A percentile compares a stretch with the other conserved stretches of the same genome.
These are phyloP conservation scores for Pemphigus obesinymphae DNA, from an alignment of 1,140 invertebrate genomes.

Conservation along the genomic window DNA sequence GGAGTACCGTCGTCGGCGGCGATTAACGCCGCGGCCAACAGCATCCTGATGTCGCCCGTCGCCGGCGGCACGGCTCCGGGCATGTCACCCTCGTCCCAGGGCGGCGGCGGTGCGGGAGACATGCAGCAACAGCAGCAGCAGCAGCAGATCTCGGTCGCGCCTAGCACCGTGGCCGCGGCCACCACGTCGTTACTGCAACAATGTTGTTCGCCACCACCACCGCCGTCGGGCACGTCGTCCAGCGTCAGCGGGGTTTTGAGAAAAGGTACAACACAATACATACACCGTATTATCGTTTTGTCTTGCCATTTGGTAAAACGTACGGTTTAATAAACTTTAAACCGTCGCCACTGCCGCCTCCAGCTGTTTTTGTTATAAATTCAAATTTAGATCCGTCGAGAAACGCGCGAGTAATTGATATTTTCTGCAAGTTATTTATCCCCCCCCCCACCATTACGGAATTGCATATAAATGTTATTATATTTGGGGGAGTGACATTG, in stretches of 20 bases:
- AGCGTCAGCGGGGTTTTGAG: not conserved
- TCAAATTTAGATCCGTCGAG: not conserved
- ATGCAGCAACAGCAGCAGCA: not conserved
- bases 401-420: not conserved
- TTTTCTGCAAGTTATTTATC: not conserved
- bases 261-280: not conserved
- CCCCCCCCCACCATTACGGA: no score
- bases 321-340: not conserved
- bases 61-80: not conserved
- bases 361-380: constrained; percentile 12
- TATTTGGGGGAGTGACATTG: no score
- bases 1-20: not conserved
- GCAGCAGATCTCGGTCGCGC: not conserved
- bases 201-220: not conserved
- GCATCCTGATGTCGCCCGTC: not conserved
- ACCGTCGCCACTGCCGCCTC: not conserved
- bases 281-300: not conserved
- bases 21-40: not conserved
- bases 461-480: no score
- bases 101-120: not conserved
- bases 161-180: not conserved
- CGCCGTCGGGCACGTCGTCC: not conserved
- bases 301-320: not conserved
- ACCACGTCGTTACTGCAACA: not conserved
- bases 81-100: not conserved